These are phyloP conservation scores for Scaptomyza polygonia DNA, from an alignment of 2,888 invertebrate species.

Conservation along the genomic window DNA sequence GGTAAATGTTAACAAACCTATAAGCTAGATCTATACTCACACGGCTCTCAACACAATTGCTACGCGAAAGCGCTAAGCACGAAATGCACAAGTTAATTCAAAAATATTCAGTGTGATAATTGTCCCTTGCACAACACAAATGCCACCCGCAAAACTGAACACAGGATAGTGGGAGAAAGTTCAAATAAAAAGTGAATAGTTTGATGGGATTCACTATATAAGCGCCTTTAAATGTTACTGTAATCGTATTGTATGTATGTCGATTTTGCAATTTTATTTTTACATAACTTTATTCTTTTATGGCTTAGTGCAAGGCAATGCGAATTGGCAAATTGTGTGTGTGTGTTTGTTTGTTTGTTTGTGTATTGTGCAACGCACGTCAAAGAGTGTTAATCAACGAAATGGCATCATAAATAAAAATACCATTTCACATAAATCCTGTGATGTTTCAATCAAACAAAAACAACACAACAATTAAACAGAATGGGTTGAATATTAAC, in stretches of 20 bases:
- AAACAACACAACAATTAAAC: conserved; percentile 48
- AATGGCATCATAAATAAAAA: conserved; percentile 80
- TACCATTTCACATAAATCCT: conserved; percentile 73
- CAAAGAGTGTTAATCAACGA: conserved; percentile 78
- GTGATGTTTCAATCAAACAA: conserved; percentile 76
- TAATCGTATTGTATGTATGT: conserved; percentile 3
- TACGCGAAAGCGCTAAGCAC: neutral
- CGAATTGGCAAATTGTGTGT: conserved; percentile 19
- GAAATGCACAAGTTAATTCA: too few relatives aligned
- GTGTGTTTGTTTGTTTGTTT: conserved; percentile 5
- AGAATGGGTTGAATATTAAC: neutral
- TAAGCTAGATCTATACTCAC: too few relatives aligned
- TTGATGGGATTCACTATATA: conserved; percentile 8
- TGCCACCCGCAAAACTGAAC: neutral
- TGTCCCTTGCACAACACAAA: neutral
- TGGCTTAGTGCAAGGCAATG: conserved; percentile 29
- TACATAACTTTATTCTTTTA: neutral
- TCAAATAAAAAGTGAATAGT: neutral
- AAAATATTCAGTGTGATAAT: neutral
- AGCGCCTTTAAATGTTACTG: conserved; percentile 27
- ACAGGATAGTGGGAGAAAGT: neutral
- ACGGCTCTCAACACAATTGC: neutral
- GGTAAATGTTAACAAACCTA: too few relatives aligned
- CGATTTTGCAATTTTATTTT: neutral
- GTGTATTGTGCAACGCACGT: conserved; percentile 34